Conservation (phyloP, 2,797 vertebrate species). For the Pempheris klunzingeri region DNA sequence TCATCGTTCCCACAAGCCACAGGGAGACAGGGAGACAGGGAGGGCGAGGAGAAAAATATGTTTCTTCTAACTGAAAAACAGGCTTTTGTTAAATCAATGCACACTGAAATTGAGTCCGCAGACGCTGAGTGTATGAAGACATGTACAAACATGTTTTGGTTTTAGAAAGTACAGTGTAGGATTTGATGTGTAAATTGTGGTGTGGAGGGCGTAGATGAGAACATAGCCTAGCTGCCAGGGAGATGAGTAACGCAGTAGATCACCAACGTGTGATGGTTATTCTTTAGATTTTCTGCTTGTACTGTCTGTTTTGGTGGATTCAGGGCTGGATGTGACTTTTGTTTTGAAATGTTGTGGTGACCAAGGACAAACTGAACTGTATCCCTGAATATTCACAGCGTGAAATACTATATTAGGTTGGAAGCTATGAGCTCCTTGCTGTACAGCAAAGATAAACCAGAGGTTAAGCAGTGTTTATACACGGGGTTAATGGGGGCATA, state of each 20-base stretch:
- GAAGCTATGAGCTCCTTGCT: not conserved
- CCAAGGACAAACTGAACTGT: slow-evolving; percentile 22
- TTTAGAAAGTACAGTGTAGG: slow-evolving; percentile 7
- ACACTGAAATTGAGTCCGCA: slow-evolving; percentile 50
- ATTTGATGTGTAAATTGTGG: slow-evolving; percentile 37
- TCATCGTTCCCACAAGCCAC: slow-evolving; percentile 61
- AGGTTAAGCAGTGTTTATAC: no score
- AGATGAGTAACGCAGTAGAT: slow-evolving; percentile 37
- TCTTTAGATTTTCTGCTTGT: slow-evolving; percentile 14
- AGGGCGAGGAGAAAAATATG: slow-evolving; percentile 32
- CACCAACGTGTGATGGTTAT: slow-evolving; percentile 17
- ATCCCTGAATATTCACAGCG: not conserved
- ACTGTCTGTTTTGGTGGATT: slow-evolving; percentile 24
- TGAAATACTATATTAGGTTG: not conserved
- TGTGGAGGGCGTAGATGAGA: slow-evolving; percentile 17
- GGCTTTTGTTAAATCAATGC: slow-evolving; percentile 50
- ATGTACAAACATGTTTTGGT: slow-evolving; percentile 19
- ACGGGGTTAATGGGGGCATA: no score
- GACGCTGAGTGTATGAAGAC: slow-evolving; percentile 17
- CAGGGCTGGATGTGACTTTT: not conserved
- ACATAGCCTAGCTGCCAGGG: slow-evolving; percentile 14
- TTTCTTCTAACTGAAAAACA: slow-evolving; percentile 55
- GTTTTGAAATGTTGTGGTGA: slow-evolving; percentile 15
- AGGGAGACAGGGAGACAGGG: slow-evolving; percentile 23
- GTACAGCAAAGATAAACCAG: slow-evolving; percentile 4